Evolutionary conservation across 2,113 vertebrate genomes (phyloP).

Genomic region (Nettapus auritus): DNA sequence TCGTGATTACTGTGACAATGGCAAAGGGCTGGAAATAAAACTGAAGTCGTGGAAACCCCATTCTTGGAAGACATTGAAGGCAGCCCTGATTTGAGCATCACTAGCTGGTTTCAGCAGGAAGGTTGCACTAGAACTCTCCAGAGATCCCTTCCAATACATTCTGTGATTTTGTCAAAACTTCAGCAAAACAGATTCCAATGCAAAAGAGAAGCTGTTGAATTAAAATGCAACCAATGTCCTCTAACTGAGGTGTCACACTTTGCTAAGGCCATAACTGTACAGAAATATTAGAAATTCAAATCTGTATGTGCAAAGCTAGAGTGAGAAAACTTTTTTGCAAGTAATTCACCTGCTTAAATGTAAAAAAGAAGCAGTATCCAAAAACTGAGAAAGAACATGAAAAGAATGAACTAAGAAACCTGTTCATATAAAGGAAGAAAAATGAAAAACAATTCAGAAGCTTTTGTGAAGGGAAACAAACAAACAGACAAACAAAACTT

Average conservation of each 20-base stretch:
- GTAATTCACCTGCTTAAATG: background rate
- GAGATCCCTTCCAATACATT: background rate
- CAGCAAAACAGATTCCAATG: too few relatives aligned
- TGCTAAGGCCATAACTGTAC: background rate
- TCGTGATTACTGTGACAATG: background rate
- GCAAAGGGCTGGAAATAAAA: background rate
- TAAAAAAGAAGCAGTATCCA: background rate
- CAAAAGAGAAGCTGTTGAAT: background rate
- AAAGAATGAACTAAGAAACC: background rate
- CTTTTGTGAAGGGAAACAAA: background rate
- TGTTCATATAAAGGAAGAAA: background rate
- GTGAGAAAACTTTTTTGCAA: background rate
- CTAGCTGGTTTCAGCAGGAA: background rate
- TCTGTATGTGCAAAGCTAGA: background rate
- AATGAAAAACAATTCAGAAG: background rate
- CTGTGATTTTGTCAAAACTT: background rate
- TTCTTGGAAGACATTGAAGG: background rate
- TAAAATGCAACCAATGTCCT: background rate
- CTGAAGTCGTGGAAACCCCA: background rate
- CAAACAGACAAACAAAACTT: too few relatives aligned
- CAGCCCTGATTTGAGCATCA: background rate
- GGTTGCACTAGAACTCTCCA: background rate
- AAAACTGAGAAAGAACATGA: background rate
- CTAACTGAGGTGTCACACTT: background rate
- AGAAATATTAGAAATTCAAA: background rate